Evolutionary conservation across 2,797 vertebrate species (phyloP).

Genomic region (Scolopax bukidnonensis): DNA sequence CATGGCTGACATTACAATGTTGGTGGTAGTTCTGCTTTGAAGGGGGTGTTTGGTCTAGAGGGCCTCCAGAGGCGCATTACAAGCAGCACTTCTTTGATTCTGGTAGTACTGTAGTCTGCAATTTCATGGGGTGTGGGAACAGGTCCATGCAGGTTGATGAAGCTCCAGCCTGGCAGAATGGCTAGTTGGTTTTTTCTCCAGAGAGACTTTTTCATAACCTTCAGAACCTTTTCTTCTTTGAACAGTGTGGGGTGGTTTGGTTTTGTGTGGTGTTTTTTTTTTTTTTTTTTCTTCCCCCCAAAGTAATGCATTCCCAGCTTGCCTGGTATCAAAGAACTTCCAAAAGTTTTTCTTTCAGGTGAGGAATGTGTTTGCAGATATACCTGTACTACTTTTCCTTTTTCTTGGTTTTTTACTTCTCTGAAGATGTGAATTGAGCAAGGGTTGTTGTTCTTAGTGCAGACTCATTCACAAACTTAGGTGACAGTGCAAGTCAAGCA

Average conservation of each 20-base stretch:
- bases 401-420: fast-evolving
- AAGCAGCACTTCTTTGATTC: neutral
- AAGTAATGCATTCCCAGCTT: neutral
- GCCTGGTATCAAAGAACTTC: neutral
- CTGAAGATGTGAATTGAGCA: neutral
- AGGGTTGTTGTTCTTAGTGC: neutral
- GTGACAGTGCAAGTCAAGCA: neutral
- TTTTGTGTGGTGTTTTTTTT: too few species aligned
- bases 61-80: constrained; percentile 11
- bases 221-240: constrained; percentile 13
- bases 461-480: neutral
- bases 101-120: neutral
- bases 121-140: constrained; percentile 1
- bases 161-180: neutral
- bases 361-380: neutral
- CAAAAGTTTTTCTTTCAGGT: neutral
- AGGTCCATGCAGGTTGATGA: neutral
- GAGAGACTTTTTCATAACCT: neutral
- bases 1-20: neutral
- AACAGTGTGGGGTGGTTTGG: neutral
- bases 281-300: too few species aligned
- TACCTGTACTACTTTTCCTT: neutral
- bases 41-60: neutral
- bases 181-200: neutral
- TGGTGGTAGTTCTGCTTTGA: neutral